Evolutionary conservation across 1,140 invertebrate genomes (phyloP).

Genomic region (Drosophila repleta): DNA sequence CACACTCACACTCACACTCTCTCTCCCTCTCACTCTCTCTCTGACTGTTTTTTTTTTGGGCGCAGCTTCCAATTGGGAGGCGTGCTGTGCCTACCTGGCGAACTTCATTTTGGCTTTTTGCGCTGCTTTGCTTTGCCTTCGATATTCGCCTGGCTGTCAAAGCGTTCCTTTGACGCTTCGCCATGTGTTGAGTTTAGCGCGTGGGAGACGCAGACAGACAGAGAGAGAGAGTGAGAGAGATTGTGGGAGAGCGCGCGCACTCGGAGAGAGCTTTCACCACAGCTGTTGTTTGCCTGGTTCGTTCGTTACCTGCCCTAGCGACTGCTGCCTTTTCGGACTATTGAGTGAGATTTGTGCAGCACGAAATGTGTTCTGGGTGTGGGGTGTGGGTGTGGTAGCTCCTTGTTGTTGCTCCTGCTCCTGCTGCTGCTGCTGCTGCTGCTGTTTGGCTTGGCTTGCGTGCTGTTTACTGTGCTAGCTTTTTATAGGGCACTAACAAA

Average conservation of each 20-base stretch:
- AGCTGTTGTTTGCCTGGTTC: slow-evolving; percentile 37
- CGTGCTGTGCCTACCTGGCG: slow-evolving; percentile 54
- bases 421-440: slow-evolving; percentile 24
- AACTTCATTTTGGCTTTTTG: slow-evolving; percentile 46
- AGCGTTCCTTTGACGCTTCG: slow-evolving; percentile 68
- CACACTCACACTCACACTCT: slow-evolving; percentile 50
- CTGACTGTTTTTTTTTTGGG: not conserved
- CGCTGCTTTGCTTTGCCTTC: slow-evolving; percentile 42
- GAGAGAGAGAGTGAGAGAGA: slow-evolving; percentile 12
- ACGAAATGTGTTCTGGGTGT: not conserved
- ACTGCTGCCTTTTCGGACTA: slow-evolving; percentile 65
- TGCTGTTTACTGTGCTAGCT: slow-evolving; percentile 58
- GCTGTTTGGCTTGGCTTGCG: slow-evolving; percentile 36
- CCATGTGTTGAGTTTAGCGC: slow-evolving; percentile 71
- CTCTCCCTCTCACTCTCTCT: not conserved
- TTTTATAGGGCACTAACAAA: slow-evolving; percentile 68
- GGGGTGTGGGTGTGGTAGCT: slow-evolving; percentile 26
- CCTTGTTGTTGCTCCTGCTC: slow-evolving; percentile 30
- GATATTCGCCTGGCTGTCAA: slow-evolving; percentile 59
- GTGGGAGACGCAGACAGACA: slow-evolving; percentile 28
- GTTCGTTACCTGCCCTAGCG: slow-evolving; percentile 55
- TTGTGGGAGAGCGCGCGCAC: slow-evolving; percentile 36
- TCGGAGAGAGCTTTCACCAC: slow-evolving; percentile 52
- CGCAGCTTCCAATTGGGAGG: slow-evolving; percentile 56
- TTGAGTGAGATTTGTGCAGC: slow-evolving; percentile 65